Evolutionary conservation across 2,797 vertebrate species (phyloP).

Genomic region (Somateria mollissima): DNA sequence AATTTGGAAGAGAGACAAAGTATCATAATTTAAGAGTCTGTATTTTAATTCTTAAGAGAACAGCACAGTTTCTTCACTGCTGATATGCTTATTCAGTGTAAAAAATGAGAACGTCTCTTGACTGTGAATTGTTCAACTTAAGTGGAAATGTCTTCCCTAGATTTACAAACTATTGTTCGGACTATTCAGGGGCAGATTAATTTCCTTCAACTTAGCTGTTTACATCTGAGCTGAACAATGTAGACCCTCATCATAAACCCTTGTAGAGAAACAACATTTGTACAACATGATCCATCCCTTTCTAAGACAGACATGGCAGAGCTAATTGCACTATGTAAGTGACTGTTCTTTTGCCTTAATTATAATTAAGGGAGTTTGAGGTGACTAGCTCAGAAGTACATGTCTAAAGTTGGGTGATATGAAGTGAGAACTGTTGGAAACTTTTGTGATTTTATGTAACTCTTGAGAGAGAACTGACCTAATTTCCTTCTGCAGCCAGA

Average conservation of each 20-base stretch:
- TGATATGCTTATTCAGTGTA: background rate
- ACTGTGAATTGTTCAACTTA: background rate
- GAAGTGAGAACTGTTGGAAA: background rate
- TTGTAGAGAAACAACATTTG: background rate
- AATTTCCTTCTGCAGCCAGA: background rate
- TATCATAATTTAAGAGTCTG: background rate
- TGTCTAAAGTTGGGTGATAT: background rate
- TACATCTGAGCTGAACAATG: background rate
- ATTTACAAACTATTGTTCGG: background rate
- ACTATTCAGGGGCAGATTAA: accelerated
- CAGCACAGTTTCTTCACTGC: background rate
- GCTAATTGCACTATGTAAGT: background rate
- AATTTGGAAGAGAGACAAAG: background rate
- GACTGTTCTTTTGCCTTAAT: background rate
- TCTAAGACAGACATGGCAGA: background rate
- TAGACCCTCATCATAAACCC: background rate
- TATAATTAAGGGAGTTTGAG: background rate
- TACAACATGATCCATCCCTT: background rate
- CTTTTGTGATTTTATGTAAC: background rate
- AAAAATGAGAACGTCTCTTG: background rate
- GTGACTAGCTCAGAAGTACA: background rate
- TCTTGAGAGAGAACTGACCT: background rate
- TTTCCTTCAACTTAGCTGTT: background rate
- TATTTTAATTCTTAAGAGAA: background rate
- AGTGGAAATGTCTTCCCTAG: background rate